Base-by-base conservation (phyloP, 2,113 vertebrate genomes). In the Sclerurus mexicanus region DNA sequence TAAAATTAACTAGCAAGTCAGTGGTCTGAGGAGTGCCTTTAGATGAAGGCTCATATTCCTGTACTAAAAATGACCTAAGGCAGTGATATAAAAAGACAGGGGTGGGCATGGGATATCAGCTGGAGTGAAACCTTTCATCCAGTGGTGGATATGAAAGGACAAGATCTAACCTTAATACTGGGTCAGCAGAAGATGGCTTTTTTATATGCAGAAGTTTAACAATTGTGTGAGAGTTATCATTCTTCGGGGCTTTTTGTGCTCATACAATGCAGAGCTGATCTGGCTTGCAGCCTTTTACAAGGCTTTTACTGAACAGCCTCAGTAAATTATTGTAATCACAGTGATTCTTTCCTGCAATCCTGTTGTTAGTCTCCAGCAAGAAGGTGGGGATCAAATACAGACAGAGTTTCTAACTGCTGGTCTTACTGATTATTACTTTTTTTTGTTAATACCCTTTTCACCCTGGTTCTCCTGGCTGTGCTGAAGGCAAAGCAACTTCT, bases 1-100 rank as follows among this genome's bases (percentile, higher is more conserved):
- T 94, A 95, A 89, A 90, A 95, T 89, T 87, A 94, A 64, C 81
- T 33, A 56, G 25, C 74, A 69, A 87, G 85, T 81, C 50, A 33
- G 74, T 62, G 59, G 59, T 83, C 31, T 81, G 62, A 78, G 80
- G 53, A 85, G 66, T 27, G 58, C 73, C 73, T 95, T 63, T 24
- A 33, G 27, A 56, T 31, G 73, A 68, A 68, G 46, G 74, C 37
- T 92, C 23, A 11, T 73, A 31, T 95, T 79, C 74, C 74, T 0
- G 0, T 25, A 10, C 88, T 80, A n/a, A 79, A 72, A 85, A 83
- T 68, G 49, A 73, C 87, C 58, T 39, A 6, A 66, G 95, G 81
- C 89, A 83, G 49, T 33, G 66, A 44, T 76, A 93, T 24, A 64
- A 83, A 93, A 91, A 80, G 87, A 10, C 44, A 19, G 5, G 52